These are phyloP conservation scores for Celastrina argiolus DNA, from an alignment of 2,888 invertebrate genomes.

Conservation along the genomic window DNA sequence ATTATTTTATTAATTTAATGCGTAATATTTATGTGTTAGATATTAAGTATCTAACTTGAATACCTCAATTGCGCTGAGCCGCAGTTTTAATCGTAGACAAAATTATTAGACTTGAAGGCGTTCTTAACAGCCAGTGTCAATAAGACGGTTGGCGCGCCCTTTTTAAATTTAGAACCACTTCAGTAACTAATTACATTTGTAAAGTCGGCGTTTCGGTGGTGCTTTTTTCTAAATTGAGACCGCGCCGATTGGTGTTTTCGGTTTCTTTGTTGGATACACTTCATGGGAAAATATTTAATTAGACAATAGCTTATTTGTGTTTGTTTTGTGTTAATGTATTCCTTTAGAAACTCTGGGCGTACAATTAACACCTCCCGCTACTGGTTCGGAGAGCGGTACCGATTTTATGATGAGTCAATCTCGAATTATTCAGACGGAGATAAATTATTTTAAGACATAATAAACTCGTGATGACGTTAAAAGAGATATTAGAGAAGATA, in stretches of 20 bases:
- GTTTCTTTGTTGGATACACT: slow-evolving; percentile 58
- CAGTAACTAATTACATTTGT: slow-evolving; percentile 41
- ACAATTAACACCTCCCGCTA: slow-evolving; percentile 59
- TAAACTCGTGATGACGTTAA: slow-evolving; percentile 9
- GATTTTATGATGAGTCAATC: slow-evolving; percentile 69
- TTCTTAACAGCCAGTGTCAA: slow-evolving; percentile 60
- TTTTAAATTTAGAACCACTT: slow-evolving; percentile 52
- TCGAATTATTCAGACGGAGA: slow-evolving; percentile 35
- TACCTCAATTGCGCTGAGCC: slow-evolving; percentile 55
- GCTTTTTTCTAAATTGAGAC: slow-evolving; percentile 49
- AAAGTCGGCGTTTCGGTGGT: slow-evolving; percentile 59
- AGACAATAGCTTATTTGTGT: slow-evolving; percentile 76
- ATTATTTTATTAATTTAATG: no score
- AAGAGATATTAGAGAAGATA: background rate
- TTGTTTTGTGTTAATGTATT: slow-evolving; percentile 74
- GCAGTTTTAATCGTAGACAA: slow-evolving; percentile 58
- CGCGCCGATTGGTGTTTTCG: slow-evolving; percentile 49
- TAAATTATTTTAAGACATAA: slow-evolving; percentile 30
- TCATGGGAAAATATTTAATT: slow-evolving; percentile 77
- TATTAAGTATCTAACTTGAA: slow-evolving; percentile 27
- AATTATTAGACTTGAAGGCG: slow-evolving; percentile 59
- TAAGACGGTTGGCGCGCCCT: slow-evolving; percentile 54
- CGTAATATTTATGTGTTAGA: no score
- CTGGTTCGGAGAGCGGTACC: slow-evolving; percentile 50
- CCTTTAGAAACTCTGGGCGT: slow-evolving; percentile 35